These are phyloP conservation scores for Zhuqinia jingwanae DNA, from an alignment of 2,888 invertebrate genomes.

Conservation along the genomic window DNA sequence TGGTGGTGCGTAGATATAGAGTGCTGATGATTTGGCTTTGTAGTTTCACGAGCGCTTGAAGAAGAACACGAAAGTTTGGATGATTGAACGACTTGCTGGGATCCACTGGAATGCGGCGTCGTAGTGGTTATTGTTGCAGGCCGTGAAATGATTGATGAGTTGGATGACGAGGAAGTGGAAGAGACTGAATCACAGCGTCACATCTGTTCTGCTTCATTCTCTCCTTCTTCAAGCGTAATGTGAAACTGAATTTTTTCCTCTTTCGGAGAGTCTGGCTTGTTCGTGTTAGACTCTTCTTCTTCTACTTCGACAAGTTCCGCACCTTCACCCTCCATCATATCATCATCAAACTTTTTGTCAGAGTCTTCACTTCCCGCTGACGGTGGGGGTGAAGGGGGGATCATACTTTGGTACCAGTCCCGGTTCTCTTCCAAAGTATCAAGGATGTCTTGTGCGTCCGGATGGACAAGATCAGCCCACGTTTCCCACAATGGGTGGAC, in stretches of 20 bases:
- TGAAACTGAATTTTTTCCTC: constrained; percentile 81
- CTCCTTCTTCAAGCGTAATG: constrained; percentile 91
- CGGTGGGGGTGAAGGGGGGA: constrained; percentile 93
- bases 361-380: constrained; percentile 68
- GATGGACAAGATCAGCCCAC: constrained; percentile 99
- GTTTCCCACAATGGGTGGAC: constrained; percentile 99
- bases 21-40: constrained; percentile 62
- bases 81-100: constrained; percentile 45
- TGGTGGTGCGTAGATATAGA: constrained; percentile 36
- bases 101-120: constrained; percentile 19
- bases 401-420: constrained; percentile 97
- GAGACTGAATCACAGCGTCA: constrained; percentile 79
- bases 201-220: constrained; percentile 82
- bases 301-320: constrained; percentile 80
- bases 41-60: constrained; percentile 50
- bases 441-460: constrained; percentile 98
- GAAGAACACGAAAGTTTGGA: constrained; percentile 63
- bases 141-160: constrained; percentile 66
- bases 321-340: constrained; percentile 85
- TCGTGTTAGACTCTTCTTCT: constrained; percentile 71
- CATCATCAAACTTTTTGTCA: constrained; percentile 80
- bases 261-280: constrained; percentile 61
- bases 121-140: constrained; percentile 57
- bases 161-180: constrained; percentile 65
- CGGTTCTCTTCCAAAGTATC: constrained; percentile 99